Conservation (phyloP, 2,797 vertebrate species). For the Myotis myotis region DNA sequence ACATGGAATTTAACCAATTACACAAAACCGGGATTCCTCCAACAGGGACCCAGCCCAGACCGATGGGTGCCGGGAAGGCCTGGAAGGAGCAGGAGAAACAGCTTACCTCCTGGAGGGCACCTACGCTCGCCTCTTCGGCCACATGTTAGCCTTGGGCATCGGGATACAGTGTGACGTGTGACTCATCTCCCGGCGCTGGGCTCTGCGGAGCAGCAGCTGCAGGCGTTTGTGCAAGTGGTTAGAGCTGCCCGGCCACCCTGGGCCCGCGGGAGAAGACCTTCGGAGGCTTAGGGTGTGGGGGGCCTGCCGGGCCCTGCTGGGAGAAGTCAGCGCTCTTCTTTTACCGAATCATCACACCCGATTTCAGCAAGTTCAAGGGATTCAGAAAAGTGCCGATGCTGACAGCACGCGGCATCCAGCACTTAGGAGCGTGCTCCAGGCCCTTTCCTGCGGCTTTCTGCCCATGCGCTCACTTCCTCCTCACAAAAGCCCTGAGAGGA, state of each 20-base stretch:
- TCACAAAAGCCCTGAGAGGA: background rate
- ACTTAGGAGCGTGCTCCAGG: background rate
- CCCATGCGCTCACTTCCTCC: background rate
- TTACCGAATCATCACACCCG: background rate
- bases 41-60: background rate
- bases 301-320: background rate
- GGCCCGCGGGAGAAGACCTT: background rate
- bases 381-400: background rate
- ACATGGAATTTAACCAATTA: background rate
- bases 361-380: background rate
- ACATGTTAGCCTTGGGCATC: background rate
- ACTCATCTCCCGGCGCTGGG: background rate
- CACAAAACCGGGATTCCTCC: background rate
- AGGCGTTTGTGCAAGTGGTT: background rate
- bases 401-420: fast-evolving
- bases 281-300: background rate
- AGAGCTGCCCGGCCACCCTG: background rate
- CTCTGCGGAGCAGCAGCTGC: background rate
- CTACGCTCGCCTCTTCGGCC: background rate
- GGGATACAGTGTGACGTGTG: too few species aligned
- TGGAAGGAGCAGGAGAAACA: background rate
- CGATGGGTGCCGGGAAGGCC: background rate
- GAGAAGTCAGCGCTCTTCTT: background rate
- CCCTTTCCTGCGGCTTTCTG: background rate
- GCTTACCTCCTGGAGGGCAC: background rate